A percentile compares a stretch with the other conserved stretches of the same genome.
Conservation (phyloP, 2,113 vertebrate species). For the Lichenostomus cassidix region DNA sequence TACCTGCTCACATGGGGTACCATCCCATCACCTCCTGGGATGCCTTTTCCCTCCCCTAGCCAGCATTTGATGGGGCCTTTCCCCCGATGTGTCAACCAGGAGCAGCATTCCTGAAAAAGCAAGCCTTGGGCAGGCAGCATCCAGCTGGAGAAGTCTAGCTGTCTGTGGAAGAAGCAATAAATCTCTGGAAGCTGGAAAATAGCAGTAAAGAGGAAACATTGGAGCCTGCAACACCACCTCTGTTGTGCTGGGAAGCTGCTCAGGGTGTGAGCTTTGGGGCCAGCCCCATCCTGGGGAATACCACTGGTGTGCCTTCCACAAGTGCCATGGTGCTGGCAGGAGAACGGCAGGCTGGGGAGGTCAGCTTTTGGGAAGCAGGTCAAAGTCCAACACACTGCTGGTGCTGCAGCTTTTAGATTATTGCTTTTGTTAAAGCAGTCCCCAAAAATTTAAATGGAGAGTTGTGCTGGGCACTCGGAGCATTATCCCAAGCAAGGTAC, state of each 20-base stretch:
- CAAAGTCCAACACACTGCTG: accelerated
- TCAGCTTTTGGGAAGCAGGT: neutral
- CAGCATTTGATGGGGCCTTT: neutral
- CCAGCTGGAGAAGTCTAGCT: conserved; percentile 50
- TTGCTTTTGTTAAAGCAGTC: neutral
- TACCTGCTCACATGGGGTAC: accelerated
- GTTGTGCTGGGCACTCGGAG: neutral
- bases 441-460: neutral
- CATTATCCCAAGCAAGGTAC: neutral
- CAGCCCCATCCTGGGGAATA: neutral
- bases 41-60: neutral
- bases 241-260: neutral
- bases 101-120: neutral
- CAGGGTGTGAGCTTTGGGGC: accelerated
- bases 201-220: neutral
- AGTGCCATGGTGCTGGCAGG: neutral
- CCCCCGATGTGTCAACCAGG: accelerated
- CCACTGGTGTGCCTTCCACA: accelerated
- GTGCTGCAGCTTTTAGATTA: neutral
- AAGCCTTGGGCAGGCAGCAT: conserved; percentile 3
- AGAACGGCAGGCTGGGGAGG: neutral
- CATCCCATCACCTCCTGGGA: neutral
- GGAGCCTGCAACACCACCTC: neutral
- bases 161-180: conserved; percentile 46
- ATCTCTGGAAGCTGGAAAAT: conserved; percentile 49